Evolutionary conservation across 2,113 vertebrate species (phyloP).

Genomic region (Bujurquina vittata): DNA sequence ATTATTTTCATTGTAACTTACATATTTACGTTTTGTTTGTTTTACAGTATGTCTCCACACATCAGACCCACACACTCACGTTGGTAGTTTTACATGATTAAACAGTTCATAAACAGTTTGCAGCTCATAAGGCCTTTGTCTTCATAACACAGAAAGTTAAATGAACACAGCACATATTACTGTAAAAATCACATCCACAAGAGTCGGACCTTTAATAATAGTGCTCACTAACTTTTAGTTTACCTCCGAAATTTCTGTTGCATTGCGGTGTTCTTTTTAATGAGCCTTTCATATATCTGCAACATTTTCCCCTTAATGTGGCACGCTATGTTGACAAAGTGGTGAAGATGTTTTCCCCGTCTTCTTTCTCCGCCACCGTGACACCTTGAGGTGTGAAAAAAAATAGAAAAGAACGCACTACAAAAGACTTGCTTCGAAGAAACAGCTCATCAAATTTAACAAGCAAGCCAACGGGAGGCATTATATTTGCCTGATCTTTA

Average conservation of each 20-base stretch:
- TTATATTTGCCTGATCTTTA: background rate
- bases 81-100: background rate
- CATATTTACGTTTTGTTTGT: background rate
- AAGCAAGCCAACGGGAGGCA: background rate
- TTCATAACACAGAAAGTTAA: background rate
- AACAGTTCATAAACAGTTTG: background rate
- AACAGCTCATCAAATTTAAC: conserved; percentile 5
- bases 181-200: too few species aligned
- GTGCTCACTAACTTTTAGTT: background rate
- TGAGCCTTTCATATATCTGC: background rate
- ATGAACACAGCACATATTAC: background rate
- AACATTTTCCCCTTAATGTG: background rate
- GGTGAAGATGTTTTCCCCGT: background rate
- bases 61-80: background rate
- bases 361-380: background rate
- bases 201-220: background rate
- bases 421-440: background rate
- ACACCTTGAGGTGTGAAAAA: background rate
- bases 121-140: background rate
- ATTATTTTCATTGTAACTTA: background rate
- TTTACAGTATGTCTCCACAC: background rate
- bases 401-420: background rate
- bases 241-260: too few species aligned
- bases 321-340: background rate
- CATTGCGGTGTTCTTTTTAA: background rate